Conservation (phyloP, 2,797 vertebrate species). For the Acanthornis magna region DNA sequence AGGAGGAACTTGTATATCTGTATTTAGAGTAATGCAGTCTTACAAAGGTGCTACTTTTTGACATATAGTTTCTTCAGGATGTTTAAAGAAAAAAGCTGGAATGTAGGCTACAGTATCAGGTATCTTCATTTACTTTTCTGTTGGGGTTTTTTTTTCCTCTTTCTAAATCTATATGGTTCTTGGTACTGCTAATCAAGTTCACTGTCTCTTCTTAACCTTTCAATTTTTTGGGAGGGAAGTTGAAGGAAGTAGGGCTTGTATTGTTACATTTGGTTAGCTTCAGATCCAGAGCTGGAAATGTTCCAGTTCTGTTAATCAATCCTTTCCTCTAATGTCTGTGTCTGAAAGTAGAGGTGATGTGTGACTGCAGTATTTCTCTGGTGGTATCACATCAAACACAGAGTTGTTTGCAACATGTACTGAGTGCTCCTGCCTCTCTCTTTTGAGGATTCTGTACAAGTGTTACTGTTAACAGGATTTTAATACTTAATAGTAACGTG, state of each 20-base stretch:
- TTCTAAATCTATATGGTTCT: not conserved
- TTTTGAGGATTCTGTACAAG: not conserved
- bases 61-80: not conserved
- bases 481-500: not conserved
- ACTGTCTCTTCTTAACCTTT: not conserved
- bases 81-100: not conserved
- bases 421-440: not conserved
- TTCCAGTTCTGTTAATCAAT: not conserved
- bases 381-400: not conserved
- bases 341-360: not conserved
- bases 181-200: not conserved
- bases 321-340: not conserved
- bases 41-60: not conserved
- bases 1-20: not conserved
- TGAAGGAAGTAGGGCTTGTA: not conserved
- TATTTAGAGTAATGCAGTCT: not conserved
- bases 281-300: not conserved
- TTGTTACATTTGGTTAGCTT: not conserved
- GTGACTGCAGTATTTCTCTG: not conserved
- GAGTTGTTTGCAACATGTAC: not conserved
- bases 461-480: not conserved
- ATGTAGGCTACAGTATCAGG: not conserved
- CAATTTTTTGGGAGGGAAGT: not conserved
- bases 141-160: not conserved
- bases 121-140: not conserved